Conservation (phyloP, 1,140 invertebrate genomes). For the Platyscapa corneri region DNA sequence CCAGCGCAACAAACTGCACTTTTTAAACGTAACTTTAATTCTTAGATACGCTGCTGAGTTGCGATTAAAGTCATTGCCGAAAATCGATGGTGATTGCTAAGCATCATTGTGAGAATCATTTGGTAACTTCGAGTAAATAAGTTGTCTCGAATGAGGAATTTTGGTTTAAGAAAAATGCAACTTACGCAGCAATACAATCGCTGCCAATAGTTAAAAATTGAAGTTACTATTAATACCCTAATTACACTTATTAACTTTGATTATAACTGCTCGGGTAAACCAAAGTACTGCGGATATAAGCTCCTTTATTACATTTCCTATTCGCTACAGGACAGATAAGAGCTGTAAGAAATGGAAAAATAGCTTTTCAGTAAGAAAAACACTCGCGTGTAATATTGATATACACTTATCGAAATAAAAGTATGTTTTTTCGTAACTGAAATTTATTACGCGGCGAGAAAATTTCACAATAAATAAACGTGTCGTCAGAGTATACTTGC, state of each 20-base stretch:
- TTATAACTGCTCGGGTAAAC: not conserved
- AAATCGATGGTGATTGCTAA: too few relatives aligned
- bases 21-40: too few relatives aligned
- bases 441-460: too few relatives aligned
- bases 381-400: not conserved
- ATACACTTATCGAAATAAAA: not conserved
- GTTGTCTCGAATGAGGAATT: not conserved
- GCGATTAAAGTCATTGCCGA: not conserved
- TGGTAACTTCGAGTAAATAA: not conserved
- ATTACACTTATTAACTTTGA: not conserved
- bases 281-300: not conserved
- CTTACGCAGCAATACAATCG: not conserved
- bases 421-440: not conserved
- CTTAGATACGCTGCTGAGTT: not conserved
- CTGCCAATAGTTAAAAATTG: not conserved
- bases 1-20: too few relatives aligned
- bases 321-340: not conserved
- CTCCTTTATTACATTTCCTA: not conserved
- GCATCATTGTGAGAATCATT: not conserved
- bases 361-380: not conserved
- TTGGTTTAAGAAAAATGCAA: not conserved
- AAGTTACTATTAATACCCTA: not conserved
- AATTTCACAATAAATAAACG: too few relatives aligned
- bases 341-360: not conserved
- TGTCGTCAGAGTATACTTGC: too few relatives aligned